These are phyloP conservation scores for Chrysocyon brachyurus DNA, from an alignment of 2,797 vertebrate species.

Conservation along the genomic window DNA sequence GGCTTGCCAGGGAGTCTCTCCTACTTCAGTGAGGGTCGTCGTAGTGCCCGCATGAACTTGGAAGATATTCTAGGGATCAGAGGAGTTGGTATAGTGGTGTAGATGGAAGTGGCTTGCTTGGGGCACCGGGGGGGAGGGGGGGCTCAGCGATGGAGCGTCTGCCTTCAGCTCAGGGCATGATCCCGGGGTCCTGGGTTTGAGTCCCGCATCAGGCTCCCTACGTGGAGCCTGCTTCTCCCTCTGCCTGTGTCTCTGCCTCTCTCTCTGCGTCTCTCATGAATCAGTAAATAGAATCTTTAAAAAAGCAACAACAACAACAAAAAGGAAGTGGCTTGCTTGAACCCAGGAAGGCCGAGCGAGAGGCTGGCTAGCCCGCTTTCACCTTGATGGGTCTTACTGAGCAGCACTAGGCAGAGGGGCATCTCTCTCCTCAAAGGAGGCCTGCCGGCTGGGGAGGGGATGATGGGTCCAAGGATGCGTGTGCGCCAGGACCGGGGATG, in stretches of 20 bases:
- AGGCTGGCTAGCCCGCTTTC: neutral
- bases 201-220: too few relatives aligned
- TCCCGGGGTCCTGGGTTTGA: too few relatives aligned
- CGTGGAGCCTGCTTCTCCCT: too few relatives aligned
- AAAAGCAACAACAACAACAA: too few relatives aligned
- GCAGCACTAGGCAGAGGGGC: neutral
- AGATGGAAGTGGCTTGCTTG: neutral
- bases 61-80: neutral
- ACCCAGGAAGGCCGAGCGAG: neutral
- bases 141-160: too few relatives aligned
- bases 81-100: neutral
- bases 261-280: too few relatives aligned
- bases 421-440: neutral
- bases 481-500: fast-evolving
- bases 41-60: fast-evolving
- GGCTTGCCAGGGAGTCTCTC: neutral
- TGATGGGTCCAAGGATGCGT: neutral
- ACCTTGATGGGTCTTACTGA: neutral
- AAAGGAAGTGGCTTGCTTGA: conserved; percentile 7
- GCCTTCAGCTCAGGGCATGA: too few relatives aligned
- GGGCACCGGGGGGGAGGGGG: too few relatives aligned
- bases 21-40: neutral
- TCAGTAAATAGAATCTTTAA: too few relatives aligned
- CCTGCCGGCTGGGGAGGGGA: fast-evolving
- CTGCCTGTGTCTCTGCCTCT: too few relatives aligned